Conservation (phyloP, 2,113 vertebrate genomes). For the Rattus norvegicus region DNA sequence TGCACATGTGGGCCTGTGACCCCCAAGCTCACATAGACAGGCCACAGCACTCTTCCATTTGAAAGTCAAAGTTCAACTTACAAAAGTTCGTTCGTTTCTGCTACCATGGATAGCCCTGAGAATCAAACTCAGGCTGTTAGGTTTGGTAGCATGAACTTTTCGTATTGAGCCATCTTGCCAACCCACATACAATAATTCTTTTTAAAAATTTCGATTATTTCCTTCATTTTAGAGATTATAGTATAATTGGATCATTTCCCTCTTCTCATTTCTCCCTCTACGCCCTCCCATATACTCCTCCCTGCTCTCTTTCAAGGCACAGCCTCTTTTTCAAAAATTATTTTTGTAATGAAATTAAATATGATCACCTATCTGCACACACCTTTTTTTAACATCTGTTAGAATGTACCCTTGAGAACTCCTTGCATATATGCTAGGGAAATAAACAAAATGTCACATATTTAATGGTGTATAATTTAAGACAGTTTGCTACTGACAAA, state of each 20-base stretch:
- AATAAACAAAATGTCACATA: background rate
- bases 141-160: background rate
- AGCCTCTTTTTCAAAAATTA: background rate
- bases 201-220: background rate
- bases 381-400: background rate
- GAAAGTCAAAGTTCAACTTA: background rate
- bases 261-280: background rate
- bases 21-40: background rate
- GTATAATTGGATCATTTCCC: background rate
- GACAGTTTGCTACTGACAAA: background rate
- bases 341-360: background rate
- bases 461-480: slow-evolving; percentile 21
- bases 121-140: background rate
- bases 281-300: background rate
- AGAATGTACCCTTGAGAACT: background rate
- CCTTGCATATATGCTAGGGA: background rate
- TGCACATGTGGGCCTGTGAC: no score
- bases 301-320: background rate
- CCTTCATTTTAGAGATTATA: background rate
- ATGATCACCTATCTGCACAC: background rate
- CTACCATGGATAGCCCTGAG: background rate
- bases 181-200: background rate
- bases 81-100: background rate
- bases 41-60: background rate
- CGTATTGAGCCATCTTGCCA: background rate